Base-by-base conservation (phyloP, 2,797 vertebrate species). In the Erpetoichthys calabaricus region DNA sequence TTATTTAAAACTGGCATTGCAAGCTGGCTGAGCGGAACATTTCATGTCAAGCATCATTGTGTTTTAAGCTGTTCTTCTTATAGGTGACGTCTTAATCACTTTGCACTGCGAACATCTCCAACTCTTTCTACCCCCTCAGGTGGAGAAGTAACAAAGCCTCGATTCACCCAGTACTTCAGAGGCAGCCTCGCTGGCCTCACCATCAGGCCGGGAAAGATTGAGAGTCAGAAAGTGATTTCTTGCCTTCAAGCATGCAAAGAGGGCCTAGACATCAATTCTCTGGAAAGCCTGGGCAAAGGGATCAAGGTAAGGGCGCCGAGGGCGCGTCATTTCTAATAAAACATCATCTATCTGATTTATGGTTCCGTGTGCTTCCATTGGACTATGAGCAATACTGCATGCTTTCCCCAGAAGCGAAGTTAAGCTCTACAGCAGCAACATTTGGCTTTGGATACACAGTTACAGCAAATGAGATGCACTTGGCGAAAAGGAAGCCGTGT, bases 221-320 rank as follows among this genome's bases (percentile, higher is more conserved):
- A 97, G 73, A 97, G 89, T 66, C 91, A 92, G 75, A 96, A 93
- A 75, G 91, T 98, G 63, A 93, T 98, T 75, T 94, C 94, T 76
- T 98, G 95, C 73, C 83, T 98, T 72, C 95, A 98, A 68, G 90
- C 94, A 70, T 98, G 95, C 83, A 98, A 96, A 71, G 95, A 98
- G 70, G 93, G 92, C 5, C 85, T 98, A 59, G 94, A 98, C 80
- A 94, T 98, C 75, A 95, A 90, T 68, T 94, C 92, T 59, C 76
- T 96, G 41, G 90, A 95, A 70, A 92, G 88, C 63, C 82, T 95
- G 61, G 91, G 92, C 64, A 91, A 90, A 76, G 88, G 75, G 68
- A 86, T 97, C 77, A 97, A 97, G 91, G 94, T 97, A 79, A 72
- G 75, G 9, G 56, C 25, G 25, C 68, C 67, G 65, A 68, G 63